phyloP scores from a whole-genome alignment of 2,888 invertebrate genomes.

The Stictocephala bisonia region DNA sequence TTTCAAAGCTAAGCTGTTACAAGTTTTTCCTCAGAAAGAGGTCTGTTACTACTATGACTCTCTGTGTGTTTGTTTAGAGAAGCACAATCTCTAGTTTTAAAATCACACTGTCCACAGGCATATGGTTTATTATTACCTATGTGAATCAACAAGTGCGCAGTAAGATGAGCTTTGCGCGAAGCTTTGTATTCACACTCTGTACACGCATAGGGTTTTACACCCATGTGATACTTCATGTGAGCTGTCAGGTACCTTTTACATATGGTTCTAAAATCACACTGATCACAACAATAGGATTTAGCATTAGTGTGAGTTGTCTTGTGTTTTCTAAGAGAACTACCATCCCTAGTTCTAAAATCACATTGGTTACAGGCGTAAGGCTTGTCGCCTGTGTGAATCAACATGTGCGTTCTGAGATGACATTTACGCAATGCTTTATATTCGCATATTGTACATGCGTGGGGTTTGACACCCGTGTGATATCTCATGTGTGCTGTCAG shows the following conservation, averaged over 20 bases:
- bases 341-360: background rate
- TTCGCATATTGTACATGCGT: background rate
- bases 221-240: background rate
- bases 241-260: background rate
- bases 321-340: background rate
- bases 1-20: too few relatives aligned
- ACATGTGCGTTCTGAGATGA: background rate
- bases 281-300: background rate
- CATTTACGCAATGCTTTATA: too few relatives aligned
- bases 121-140: too few relatives aligned
- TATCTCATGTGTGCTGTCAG: background rate
- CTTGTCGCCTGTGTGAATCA: background rate
- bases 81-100: too few relatives aligned
- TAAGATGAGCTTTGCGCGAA: too few relatives aligned
- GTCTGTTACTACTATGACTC: too few relatives aligned
- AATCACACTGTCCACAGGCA: too few relatives aligned
- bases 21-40: too few relatives aligned
- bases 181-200: too few relatives aligned
- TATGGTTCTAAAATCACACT: background rate
- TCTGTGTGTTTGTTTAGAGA: too few relatives aligned
- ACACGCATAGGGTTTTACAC: too few relatives aligned
- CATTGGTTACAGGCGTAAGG: background rate
- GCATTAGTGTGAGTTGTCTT: background rate
- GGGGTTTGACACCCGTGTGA: background rate
- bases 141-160: too few relatives aligned